These are phyloP conservation scores for Promerops cafer DNA, from an alignment of 2,113 vertebrate species.

Conservation along the genomic window DNA sequence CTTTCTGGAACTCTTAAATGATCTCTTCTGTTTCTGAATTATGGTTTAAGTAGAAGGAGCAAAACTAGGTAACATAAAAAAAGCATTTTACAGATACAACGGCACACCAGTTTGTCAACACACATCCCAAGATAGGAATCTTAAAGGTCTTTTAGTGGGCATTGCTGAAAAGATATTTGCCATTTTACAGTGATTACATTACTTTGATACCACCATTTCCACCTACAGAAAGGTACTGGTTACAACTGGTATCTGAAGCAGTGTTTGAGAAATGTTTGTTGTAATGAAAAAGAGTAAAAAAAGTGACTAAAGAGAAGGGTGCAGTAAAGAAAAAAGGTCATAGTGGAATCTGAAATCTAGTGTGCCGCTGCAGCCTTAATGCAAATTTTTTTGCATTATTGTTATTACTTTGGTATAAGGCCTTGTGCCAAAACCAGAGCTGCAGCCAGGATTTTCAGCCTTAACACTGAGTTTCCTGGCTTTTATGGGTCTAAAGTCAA, in stretches of 20 bases:
- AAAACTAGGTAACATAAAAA: not conserved
- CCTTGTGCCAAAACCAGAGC: not conserved
- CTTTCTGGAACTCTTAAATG: not conserved
- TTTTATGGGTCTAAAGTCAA: not conserved
- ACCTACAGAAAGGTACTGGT: not conserved
- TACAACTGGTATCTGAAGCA: not conserved
- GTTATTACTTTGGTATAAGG: not conserved
- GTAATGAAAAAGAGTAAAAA: not conserved
- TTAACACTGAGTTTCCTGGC: slow-evolving; percentile 1
- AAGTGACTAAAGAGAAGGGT: not conserved
- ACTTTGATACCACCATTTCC: not conserved
- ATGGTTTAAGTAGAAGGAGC: not conserved
- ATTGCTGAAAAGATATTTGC: not conserved
- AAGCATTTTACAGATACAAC: not conserved
- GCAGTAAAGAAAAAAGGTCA: not conserved
- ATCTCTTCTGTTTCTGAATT: not conserved
- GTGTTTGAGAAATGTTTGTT: not conserved
- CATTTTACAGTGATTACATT: not conserved
- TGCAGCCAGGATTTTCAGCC: slow-evolving; percentile 12
- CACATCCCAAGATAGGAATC: not conserved
- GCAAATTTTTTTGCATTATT: not conserved
- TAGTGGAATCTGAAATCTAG: not conserved
- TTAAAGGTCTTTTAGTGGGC: not conserved
- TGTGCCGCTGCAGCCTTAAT: not conserved
- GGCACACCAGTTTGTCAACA: not conserved